Evolutionary conservation across 2,888 invertebrate species (phyloP).

Genomic region (Griposia aprilina): DNA sequence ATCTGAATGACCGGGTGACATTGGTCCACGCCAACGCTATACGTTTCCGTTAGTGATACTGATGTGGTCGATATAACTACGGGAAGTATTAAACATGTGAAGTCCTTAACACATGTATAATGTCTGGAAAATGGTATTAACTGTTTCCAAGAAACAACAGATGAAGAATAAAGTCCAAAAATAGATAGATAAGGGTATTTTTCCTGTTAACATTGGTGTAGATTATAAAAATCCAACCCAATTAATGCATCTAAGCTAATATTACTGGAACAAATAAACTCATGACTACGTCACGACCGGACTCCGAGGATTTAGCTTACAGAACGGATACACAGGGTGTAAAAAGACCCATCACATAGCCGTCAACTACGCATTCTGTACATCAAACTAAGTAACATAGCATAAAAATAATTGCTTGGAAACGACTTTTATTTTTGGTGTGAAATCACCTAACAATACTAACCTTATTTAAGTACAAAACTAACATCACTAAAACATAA

Average conservation of each 20-base stretch:
- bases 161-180: not conserved
- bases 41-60: constrained; percentile 66
- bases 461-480: too few species aligned
- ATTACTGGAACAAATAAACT: constrained; percentile 25
- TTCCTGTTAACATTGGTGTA: not conserved
- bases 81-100: constrained; percentile 20
- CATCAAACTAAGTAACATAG: too few species aligned
- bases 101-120: not conserved
- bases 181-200: not conserved
- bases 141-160: not conserved
- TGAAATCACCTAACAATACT: too few species aligned
- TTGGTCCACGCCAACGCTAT: constrained; percentile 62
- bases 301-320: not conserved
- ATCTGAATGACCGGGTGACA: constrained; percentile 60
- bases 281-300: constrained; percentile 24
- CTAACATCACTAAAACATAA: too few species aligned
- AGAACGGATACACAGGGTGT: not conserved
- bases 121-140: too few species aligned
- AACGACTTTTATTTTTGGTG: too few species aligned
- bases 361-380: too few species aligned
- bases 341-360: too few species aligned
- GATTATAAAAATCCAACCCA: constrained; percentile 2
- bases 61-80: constrained; percentile 19
- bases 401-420: too few species aligned
- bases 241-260: not conserved